phyloP scores from a whole-genome alignment of 2,888 invertebrate genomes.

The Apotomis capreana region DNA sequence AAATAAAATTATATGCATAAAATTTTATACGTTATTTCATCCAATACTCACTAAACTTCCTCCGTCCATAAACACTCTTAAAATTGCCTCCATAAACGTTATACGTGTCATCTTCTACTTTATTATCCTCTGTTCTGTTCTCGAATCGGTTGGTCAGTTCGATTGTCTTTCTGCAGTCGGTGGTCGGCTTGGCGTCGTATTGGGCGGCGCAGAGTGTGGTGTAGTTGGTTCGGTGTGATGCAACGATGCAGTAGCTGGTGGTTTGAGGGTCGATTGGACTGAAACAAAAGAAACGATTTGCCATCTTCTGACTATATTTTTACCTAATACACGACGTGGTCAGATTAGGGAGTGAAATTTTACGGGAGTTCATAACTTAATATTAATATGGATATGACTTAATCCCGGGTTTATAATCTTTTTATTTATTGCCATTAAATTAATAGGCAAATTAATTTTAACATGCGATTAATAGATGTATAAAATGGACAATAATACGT shows the following conservation, averaged over 20 bases:
- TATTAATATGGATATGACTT: no score
- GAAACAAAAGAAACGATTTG: slow-evolving; percentile 45
- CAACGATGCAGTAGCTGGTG: slow-evolving; percentile 75
- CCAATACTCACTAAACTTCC: slow-evolving; percentile 69
- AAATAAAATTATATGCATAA: slow-evolving; percentile 8
- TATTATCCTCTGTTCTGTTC: slow-evolving; percentile 59
- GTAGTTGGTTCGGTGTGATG: slow-evolving; percentile 72
- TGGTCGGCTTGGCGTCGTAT: slow-evolving; percentile 60
- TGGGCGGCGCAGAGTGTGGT: slow-evolving; percentile 76
- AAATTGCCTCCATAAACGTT: slow-evolving; percentile 65
- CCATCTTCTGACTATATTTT: no score
- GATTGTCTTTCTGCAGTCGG: slow-evolving; percentile 57
- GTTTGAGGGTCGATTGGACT: slow-evolving; percentile 78
- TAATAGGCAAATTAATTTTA: no score
- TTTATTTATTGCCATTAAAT: no score
- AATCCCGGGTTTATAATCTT: no score
- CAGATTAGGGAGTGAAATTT: no score
- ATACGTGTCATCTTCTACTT: slow-evolving; percentile 62
- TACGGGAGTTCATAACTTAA: no score
- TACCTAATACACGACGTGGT: no score
- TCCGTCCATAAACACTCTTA: slow-evolving; percentile 65
- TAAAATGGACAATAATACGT: no score
- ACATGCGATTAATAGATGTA: no score
- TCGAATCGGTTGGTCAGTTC: slow-evolving; percentile 44
- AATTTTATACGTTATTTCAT: neutral